Evolutionary conservation across 2,113 vertebrate genomes (phyloP).

Genomic region (Daboia siamensis): DNA sequence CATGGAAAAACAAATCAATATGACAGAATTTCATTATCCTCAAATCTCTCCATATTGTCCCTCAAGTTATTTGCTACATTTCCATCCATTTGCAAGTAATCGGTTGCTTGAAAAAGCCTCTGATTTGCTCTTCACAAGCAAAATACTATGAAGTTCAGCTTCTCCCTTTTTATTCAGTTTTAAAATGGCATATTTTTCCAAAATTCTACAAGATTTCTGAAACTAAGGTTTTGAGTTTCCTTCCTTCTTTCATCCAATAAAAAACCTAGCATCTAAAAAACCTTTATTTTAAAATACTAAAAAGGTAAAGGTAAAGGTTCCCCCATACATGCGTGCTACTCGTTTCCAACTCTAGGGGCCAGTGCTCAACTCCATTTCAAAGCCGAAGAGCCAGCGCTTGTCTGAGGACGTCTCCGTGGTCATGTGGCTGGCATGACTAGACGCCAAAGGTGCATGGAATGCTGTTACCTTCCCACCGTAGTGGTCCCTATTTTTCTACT

Average conservation of each 20-base stretch:
- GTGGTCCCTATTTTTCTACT: too few relatives aligned
- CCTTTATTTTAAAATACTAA: neutral
- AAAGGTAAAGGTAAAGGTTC: too few relatives aligned
- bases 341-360: too few relatives aligned
- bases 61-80: neutral
- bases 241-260: neutral
- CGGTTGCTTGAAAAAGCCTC: neutral
- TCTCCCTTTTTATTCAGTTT: neutral
- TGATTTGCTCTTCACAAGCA: neutral
- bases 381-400: too few relatives aligned
- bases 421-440: too few relatives aligned
- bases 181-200: neutral
- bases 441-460: too few relatives aligned
- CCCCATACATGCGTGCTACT: too few relatives aligned
- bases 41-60: neutral
- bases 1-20: neutral
- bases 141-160: neutral
- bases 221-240: neutral
- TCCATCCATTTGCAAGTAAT: neutral
- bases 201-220: neutral
- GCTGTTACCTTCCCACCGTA: too few relatives aligned
- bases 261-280: neutral
- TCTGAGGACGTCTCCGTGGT: too few relatives aligned
- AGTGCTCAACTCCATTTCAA: too few relatives aligned
- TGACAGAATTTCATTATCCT: neutral